Base-by-base conservation (phyloP, 2,888 invertebrate genomes). In the Drosophila hamatofila region DNA sequence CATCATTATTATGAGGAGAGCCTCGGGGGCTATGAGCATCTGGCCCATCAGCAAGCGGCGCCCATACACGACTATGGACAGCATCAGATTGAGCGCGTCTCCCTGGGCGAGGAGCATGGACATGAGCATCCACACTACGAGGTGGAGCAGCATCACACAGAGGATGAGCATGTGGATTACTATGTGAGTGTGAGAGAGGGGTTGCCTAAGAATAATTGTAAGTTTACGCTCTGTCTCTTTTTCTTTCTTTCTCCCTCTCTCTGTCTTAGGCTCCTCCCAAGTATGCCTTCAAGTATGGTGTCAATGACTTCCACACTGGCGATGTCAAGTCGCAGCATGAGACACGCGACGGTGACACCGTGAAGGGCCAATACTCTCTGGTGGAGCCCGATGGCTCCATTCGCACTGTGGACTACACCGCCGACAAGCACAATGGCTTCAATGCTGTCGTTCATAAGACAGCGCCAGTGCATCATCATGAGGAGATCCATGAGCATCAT, bases 321-420 rank as follows among this genome's bases (percentile, higher is more conserved):
- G 95, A 95, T 87, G 94, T 95, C 0, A 95, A 95, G 88, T 95
- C 95, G 7, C 95, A 95, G 82, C 95, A 95, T 70, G 95, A 95
- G 89, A 94, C 94, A 0, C 94, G 95, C 78, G 95, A 95, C 64
- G 95, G 95, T 0, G 95, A 95, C 89, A 94, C 94, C 46, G 95
- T 95, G 1, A 95, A 95, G 93, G 95, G 93, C 33, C 95, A 95
- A 91, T 95, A 95, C 92, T 95, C 95, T 14, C 93, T 95, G 89
- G 95, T 96, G 78, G 96, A 96, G 92, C 95, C 96, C 58, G 96
- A 96, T 92, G 96, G 96, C 76, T 95, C 95, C 60, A 95, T 96
- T 73, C 94, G 96, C 79, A 96, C 96, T 41, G 93, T 93, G 46
- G 93, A 93, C 78, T 93, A 93, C 72, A 93, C 93, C 37, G 93